Evolutionary conservation across 2,888 invertebrate species (phyloP).

Genomic region (Cerceris rybyensis): DNA sequence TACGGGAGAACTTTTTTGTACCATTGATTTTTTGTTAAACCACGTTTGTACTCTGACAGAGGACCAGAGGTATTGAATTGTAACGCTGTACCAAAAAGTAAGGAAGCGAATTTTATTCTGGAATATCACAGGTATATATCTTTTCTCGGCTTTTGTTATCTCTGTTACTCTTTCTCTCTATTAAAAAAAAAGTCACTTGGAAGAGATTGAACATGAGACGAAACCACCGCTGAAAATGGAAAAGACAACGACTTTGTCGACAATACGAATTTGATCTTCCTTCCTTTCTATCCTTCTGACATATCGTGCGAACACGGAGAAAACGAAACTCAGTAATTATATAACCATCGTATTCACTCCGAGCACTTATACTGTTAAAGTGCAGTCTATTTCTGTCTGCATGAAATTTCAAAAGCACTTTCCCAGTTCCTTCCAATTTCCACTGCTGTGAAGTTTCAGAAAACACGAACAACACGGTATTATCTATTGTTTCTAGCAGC

Average conservation of each 20-base stretch:
- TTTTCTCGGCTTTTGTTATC: constrained; percentile 36
- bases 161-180: constrained; percentile 55
- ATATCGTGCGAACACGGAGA: neutral
- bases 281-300: neutral
- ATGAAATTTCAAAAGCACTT: too few species aligned
- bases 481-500: too few species aligned
- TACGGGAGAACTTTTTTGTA: too few species aligned
- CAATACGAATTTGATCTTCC: constrained; percentile 11
- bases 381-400: too few species aligned
- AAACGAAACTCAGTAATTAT: neutral
- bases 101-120: constrained; percentile 40
- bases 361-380: neutral
- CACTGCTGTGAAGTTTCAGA: too few species aligned
- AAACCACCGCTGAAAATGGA: constrained; percentile 55
- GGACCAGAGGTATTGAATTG: constrained; percentile 42
- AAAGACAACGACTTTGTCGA: constrained; percentile 38
- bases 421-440: too few species aligned
- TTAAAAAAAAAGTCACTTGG: constrained; percentile 56
- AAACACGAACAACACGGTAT: too few species aligned
- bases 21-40: neutral
- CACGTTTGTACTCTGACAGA: constrained; percentile 2
- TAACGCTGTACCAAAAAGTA: constrained; percentile 33
- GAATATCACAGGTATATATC: constrained; percentile 25
- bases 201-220: constrained; percentile 55
- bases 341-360: neutral